These are phyloP conservation scores for Cercopithecus mona DNA, from an alignment of 2,113 vertebrate species.

Conservation along the genomic window DNA sequence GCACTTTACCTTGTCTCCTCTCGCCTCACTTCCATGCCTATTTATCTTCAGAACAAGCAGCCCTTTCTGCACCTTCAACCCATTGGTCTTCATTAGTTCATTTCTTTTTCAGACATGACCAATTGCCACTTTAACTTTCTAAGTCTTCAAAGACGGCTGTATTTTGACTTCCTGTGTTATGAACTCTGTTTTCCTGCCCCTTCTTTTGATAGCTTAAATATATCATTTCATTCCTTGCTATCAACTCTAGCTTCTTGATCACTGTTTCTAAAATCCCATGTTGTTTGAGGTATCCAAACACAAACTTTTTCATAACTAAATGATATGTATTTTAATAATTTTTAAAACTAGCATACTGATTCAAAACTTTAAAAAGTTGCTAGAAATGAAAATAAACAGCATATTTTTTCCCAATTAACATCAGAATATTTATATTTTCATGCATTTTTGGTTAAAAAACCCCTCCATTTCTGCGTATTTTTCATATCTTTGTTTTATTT, in stretches of 20 bases:
- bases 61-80: neutral
- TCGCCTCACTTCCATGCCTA: neutral
- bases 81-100: slow-evolving; percentile 24
- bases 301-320: neutral
- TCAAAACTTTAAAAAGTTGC: neutral
- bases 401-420: neutral
- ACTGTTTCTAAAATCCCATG: neutral
- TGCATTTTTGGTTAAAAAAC: neutral
- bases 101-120: slow-evolving; percentile 42
- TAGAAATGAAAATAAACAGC: neutral
- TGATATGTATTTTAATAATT: neutral
- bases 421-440: neutral
- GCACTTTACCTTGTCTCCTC: neutral
- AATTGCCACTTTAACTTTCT: neutral
- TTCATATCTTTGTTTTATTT: neutral
- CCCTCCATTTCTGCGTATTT: neutral
- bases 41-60: neutral
- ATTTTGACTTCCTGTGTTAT: slow-evolving; percentile 46
- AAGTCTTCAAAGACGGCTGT: neutral
- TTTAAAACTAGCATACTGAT: neutral
- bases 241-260: neutral
- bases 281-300: neutral
- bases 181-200: slow-evolving; percentile 28
- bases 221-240: slow-evolving; percentile 14
- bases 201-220: slow-evolving; percentile 28